These are phyloP conservation scores for Rhinichthys osculus DNA, from an alignment of 2,797 vertebrate species.

Conservation along the genomic window DNA sequence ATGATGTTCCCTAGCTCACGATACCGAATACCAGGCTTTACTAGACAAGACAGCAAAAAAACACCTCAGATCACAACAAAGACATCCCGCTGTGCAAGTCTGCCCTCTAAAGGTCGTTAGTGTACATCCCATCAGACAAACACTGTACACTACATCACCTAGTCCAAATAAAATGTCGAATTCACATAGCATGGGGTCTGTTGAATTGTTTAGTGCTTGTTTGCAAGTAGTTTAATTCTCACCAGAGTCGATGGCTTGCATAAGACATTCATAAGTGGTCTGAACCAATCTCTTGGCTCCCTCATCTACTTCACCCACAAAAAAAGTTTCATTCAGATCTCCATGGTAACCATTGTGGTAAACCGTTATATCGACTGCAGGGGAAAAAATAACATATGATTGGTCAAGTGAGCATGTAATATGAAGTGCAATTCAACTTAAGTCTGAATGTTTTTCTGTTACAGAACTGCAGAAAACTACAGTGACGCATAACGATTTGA, in stretches of 20 bases:
- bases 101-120: slow-evolving; percentile 50
- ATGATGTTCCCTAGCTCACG: slow-evolving; percentile 97
- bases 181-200: background rate
- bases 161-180: background rate
- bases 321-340: slow-evolving; percentile 98
- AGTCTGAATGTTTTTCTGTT: background rate
- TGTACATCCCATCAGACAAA: background rate
- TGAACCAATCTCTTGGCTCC: slow-evolving; percentile 91
- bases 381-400: slow-evolving; percentile 19
- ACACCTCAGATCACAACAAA: background rate
- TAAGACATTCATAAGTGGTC: slow-evolving; percentile 97
- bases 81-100: background rate
- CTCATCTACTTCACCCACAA: slow-evolving; percentile 94
- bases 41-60: slow-evolving; percentile 70
- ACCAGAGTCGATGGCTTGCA: slow-evolving; percentile 99
- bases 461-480: background rate
- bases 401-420: slow-evolving; percentile 4
- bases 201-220: background rate
- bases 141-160: background rate
- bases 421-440: slow-evolving; percentile 11
- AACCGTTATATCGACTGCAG: slow-evolving; percentile 97
- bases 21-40: slow-evolving; percentile 95
- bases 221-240: slow-evolving; percentile 47
- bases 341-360: slow-evolving; percentile 98
- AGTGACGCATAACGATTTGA: background rate